phyloP scores from a whole-genome alignment of 30 jellyfish, hydroid and myxozoan genomes.

The Hydractinia symbiolongicarpus region DNA sequence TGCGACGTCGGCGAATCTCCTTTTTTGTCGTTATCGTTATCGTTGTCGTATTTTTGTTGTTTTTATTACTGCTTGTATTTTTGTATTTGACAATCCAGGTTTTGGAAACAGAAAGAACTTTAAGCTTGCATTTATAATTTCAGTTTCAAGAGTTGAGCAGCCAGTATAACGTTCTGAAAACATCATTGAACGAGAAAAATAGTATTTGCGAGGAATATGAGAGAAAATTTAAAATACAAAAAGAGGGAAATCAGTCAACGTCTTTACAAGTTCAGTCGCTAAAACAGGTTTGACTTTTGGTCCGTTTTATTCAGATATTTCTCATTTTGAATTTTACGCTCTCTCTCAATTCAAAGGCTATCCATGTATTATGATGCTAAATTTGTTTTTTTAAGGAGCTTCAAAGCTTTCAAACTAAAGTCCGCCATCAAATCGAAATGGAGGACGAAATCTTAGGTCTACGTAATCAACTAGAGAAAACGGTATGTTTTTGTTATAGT shows the following conservation, averaged over 20 bases:
- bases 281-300: conserved; percentile 12
- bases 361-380: background rate
- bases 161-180: background rate
- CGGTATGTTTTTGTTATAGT: conserved; percentile 12
- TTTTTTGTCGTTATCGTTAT: too few relatives aligned
- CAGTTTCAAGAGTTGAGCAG: conserved; percentile 2
- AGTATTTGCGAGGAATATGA: background rate
- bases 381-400: conserved; percentile 14
- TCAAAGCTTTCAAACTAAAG: conserved; percentile 1
- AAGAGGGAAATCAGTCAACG: conserved; percentile 17
- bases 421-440: conserved; percentile 1
- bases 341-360: background rate
- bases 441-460: conserved; percentile 9
- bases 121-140: background rate
- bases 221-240: conserved; percentile 14
- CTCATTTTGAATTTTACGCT: background rate
- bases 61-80: too few relatives aligned
- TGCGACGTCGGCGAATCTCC: too few relatives aligned
- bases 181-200: background rate
- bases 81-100: too few relatives aligned
- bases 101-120: too few relatives aligned
- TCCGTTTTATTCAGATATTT: background rate
- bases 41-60: too few relatives aligned
- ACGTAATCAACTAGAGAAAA: background rate
- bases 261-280: conserved; percentile 8